phyloP scores from a whole-genome alignment of 2,888 invertebrate species.

The Seira sanloemensis region DNA sequence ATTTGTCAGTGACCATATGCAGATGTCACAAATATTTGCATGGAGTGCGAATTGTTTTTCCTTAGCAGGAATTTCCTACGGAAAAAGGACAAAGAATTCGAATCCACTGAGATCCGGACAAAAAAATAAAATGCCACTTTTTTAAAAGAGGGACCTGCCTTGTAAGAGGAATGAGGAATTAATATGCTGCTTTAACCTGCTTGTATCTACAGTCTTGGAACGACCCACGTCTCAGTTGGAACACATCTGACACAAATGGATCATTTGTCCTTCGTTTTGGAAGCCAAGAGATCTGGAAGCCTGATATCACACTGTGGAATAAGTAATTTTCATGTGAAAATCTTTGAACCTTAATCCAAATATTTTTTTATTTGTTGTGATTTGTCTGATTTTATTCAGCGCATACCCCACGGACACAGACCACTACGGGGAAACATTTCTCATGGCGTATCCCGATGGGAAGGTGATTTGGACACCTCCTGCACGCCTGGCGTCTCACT shows the following conservation, averaged over 20 bases:
- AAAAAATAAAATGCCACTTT: no score
- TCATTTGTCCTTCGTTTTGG: slow-evolving; percentile 81
- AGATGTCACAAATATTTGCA: no score
- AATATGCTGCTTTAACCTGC: slow-evolving; percentile 35
- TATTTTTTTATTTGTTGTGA: slow-evolving; percentile 25
- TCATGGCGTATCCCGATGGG: slow-evolving; percentile 77
- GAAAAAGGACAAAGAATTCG: no score
- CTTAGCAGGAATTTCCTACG: no score
- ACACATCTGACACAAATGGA: slow-evolving; percentile 81
- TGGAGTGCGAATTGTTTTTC: no score
- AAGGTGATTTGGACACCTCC: slow-evolving; percentile 82
- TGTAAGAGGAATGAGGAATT: no score
- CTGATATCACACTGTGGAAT: slow-evolving; percentile 85
- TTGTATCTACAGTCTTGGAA: slow-evolving; percentile 81
- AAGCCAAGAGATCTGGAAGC: slow-evolving; percentile 87
- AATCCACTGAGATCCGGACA: no score
- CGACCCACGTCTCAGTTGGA: slow-evolving; percentile 86
- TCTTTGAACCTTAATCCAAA: background rate
- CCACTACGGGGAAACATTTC: slow-evolving; percentile 80
- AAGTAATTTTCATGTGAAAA: slow-evolving; percentile 71
- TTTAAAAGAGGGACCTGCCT: no score
- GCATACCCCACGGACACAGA: slow-evolving; percentile 80
- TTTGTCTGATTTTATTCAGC: no score
- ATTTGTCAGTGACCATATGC: no score
- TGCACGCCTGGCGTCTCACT: slow-evolving; percentile 81